Evolutionary conservation across 2,888 invertebrate species (phyloP).

Genomic region (Lithodes maja): DNA sequence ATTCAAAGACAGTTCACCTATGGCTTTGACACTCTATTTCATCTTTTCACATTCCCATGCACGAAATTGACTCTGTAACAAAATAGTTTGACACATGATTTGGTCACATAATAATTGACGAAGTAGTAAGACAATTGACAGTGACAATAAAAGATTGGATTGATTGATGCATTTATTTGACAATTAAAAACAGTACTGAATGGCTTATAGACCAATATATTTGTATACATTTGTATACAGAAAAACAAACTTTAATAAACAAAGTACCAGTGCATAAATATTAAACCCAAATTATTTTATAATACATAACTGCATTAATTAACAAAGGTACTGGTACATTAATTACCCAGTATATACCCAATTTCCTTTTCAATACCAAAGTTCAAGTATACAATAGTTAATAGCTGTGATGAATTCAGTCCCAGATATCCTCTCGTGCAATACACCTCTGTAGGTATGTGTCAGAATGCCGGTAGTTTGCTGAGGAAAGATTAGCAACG

Average conservation of each 20-base stretch:
- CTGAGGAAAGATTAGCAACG: not conserved
- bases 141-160: not conserved
- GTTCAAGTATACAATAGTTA: no score
- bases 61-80: not conserved
- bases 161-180: conserved; percentile 19
- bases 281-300: not conserved
- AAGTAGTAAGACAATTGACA: conserved; percentile 2
- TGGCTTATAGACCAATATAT: not conserved
- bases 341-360: no score
- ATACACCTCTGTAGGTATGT: not conserved
- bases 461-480: conserved; percentile 33
- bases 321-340: not conserved
- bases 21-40: not conserved
- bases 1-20: conserved; percentile 14
- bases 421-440: conserved; percentile 6
- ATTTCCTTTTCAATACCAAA: no score
- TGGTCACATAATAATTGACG: not conserved
- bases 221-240: not conserved
- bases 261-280: not conserved
- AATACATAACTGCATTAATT: not conserved
- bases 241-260: not conserved
- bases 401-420: not conserved
- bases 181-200: not conserved
- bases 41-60: not conserved
- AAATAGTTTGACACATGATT: not conserved